Conservation (phyloP, 2,797 vertebrate species). For the Pangasius mekongensis region DNA sequence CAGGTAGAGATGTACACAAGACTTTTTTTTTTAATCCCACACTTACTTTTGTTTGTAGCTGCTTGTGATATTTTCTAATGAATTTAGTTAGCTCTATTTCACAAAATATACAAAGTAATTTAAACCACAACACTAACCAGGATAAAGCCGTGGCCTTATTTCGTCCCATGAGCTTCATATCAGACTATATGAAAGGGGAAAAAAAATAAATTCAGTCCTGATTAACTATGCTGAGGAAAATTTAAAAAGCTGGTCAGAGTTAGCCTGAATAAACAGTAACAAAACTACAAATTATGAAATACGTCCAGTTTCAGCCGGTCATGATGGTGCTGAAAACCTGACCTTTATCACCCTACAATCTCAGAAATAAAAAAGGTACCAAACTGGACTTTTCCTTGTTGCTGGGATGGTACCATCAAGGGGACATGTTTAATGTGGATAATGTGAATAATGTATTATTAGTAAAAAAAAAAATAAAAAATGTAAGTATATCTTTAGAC, state of each 20-base stretch:
- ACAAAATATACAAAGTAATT: neutral
- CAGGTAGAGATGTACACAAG: neutral
- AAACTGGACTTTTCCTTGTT: neutral
- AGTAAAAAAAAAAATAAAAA: too few relatives aligned
- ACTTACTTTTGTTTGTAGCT: neutral
- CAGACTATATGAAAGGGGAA: neutral
- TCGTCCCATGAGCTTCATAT: neutral
- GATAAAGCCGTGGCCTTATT: neutral
- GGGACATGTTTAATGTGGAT: neutral
- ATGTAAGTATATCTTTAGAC: neutral
- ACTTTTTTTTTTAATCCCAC: neutral
- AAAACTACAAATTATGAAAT: neutral
- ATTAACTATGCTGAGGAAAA: neutral
- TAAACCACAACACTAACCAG: neutral
- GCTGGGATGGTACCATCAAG: neutral
- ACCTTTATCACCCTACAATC: neutral
- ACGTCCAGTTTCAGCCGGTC: neutral
- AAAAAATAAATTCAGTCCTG: neutral
- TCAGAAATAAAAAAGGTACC: neutral
- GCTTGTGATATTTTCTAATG: neutral
- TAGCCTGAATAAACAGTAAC: neutral
- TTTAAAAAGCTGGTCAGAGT: neutral
- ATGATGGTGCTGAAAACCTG: neutral
- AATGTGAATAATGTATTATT: neutral
- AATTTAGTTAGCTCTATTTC: neutral